Conservation (phyloP, 2,113 vertebrate species). For the Stigmatopora nigra region DNA sequence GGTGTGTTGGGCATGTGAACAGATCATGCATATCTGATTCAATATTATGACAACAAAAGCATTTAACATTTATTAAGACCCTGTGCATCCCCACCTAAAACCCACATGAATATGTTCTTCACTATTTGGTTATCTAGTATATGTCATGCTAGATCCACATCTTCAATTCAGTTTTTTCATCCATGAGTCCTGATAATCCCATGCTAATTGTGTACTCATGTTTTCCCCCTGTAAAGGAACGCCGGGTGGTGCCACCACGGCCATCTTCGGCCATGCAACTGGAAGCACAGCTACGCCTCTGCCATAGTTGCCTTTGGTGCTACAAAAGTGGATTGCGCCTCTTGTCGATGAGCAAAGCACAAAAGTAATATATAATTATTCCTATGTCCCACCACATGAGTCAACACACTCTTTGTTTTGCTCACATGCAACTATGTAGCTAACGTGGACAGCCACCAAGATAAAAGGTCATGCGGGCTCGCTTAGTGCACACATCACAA, state of each 20-base stretch:
- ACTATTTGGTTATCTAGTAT: too few relatives aligned
- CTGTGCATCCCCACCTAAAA: too few relatives aligned
- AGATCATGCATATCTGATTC: too few relatives aligned
- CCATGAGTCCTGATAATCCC: background rate
- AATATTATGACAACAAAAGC: too few relatives aligned
- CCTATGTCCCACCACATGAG: background rate
- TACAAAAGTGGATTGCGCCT: conserved; percentile 51
- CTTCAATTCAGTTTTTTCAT: background rate
- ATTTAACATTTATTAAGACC: too few relatives aligned
- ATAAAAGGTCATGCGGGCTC: background rate
- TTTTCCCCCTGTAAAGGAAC: conserved; percentile 8
- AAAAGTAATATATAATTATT: conserved; percentile 45
- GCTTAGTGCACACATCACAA: background rate
- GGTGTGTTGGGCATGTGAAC: background rate
- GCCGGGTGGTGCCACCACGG: conserved; percentile 10
- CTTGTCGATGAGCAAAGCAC: conserved; percentile 44
- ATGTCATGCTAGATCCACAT: background rate
- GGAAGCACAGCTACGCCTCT: conserved; percentile 61
- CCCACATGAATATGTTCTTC: too few relatives aligned
- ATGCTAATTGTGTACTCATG: background rate
- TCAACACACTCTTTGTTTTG: background rate
- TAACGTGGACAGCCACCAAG: background rate
- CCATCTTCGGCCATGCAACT: conserved; percentile 54
- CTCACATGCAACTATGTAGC: background rate
- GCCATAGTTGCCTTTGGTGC: conserved; percentile 62